Percentiles rank a stretch among this genome's conserved stretches.
Evolutionary conservation across 2,797 vertebrate genomes (phyloP).

Genomic region (Ceyx erithaca): DNA sequence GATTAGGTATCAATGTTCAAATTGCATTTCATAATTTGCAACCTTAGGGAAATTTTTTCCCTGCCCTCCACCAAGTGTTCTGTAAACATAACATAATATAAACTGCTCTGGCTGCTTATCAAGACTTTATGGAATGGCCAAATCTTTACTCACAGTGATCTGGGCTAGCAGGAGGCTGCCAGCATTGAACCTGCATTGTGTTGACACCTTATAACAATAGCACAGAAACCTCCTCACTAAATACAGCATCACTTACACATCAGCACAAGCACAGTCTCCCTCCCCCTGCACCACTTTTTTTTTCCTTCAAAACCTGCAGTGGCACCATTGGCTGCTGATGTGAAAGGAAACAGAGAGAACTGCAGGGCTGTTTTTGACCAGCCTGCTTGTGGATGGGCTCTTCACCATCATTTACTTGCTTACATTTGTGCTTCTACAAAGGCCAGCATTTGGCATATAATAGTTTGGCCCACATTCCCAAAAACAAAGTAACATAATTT

Average conservation of each 20-base stretch:
- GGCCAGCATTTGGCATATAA: neutral
- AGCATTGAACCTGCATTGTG: neutral
- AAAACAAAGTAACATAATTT: neutral
- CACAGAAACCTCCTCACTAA: neutral
- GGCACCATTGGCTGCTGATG: neutral
- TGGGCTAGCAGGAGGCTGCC: neutral
- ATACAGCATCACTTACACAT: neutral
- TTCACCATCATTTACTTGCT: neutral
- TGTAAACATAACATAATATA: too few relatives aligned
- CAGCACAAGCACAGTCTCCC: rapidly evolving
- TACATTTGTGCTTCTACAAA: neutral
- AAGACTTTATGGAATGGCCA: neutral
- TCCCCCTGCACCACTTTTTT: rapidly evolving
- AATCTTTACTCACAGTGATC: neutral
- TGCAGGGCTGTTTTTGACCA: neutral
- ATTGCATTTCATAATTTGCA: neutral
- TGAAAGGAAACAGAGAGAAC: neutral
- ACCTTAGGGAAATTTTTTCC: neutral
- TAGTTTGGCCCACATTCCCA: neutral
- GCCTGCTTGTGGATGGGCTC: neutral
- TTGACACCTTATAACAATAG: neutral
- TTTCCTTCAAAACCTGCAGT: neutral
- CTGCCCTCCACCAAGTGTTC: neutral
- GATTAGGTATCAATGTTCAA: neutral
- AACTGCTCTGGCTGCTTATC: neutral